These are phyloP conservation scores for Laspeyria flexula DNA, from an alignment of 2,888 invertebrate species.

Conservation along the genomic window DNA sequence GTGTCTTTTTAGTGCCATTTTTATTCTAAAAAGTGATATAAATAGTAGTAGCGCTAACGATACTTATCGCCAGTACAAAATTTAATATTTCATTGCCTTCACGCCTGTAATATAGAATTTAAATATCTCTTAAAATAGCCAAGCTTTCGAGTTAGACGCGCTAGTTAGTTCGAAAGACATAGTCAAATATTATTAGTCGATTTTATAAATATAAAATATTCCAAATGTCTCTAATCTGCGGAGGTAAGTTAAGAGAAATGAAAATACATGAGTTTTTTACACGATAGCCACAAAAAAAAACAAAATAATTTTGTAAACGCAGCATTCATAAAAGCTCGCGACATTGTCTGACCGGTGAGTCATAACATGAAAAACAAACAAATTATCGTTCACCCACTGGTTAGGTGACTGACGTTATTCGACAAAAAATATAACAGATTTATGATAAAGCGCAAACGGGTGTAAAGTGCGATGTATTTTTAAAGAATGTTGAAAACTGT, in stretches of 20 bases:
- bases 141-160: conserved; percentile 70
- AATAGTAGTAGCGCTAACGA: conserved; percentile 67
- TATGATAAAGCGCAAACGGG: background rate
- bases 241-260: conserved; percentile 72
- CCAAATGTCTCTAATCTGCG: conserved; percentile 80
- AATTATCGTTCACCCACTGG: conserved; percentile 13
- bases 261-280: conserved; percentile 34
- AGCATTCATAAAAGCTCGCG: conserved; percentile 25
- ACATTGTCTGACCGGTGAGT: conserved; percentile 40
- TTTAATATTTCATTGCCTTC: conserved; percentile 80
- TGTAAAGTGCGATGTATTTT: background rate
- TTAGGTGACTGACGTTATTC: conserved; percentile 1
- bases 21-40: conserved; percentile 67
- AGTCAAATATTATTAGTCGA: conserved; percentile 45
- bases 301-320: conserved; percentile 28
- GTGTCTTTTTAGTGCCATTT: conserved; percentile 86
- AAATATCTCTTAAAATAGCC: conserved; percentile 55
- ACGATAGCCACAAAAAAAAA: conserved; percentile 40
- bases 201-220: conserved; percentile 50
- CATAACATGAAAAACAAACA: conserved; percentile 39
- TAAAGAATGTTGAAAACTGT: conserved; percentile 14
- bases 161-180: conserved; percentile 64
- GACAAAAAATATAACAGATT: conserved; percentile 11
- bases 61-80: conserved; percentile 82
- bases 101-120: conserved; percentile 70